Evolutionary conservation across 2,888 invertebrate species (phyloP), one percentile per base, ranked within the genome.

Genomic region (Lochmaea capreae): DNA sequence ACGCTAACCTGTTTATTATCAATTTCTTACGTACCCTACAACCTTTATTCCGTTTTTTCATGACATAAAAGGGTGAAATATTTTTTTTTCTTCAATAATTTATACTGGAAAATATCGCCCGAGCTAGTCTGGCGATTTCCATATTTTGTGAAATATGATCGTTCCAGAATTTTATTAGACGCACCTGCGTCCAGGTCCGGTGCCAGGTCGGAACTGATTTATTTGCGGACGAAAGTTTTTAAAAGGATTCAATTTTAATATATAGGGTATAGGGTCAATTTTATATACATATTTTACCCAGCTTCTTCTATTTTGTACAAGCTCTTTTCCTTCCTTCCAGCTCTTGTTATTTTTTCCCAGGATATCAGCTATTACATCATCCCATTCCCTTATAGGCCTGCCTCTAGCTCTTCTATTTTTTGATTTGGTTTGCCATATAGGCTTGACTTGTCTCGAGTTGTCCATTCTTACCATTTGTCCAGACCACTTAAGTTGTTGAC

Each of bases 1-100:
- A 49, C 68, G 65, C 72, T 65, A 71, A 72, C 72, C 72, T 75
- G 75, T 75, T 72, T 72, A 75, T 75, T 72, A 75, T 75, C 75
- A 75, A 72, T 72, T 75, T 69, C 69, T 66, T 61, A 57, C 71
- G 52, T 43, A 54, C 58, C 65, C 65, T 61, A 71, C 68, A 68
- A 62, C 61, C 33, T 68, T 61, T 26, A 46, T 33, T 12, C 26
- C 26, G 67, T 12, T 59, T 67, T 67, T 62, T 52, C 52, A 18
- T 46, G 62, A 22, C 49, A 62, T 18, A 68, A 68, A 62, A 52
- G 62, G 61, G 62, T 49, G 62, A 68, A 68, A 52, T 57, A 57
- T n/a, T n/a, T 68, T 63, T 67, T 58, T 67, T 62, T 62, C 46
- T 59, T 67, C 22, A 16, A 67, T 10, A 67, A 67, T 67, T 67